Evolutionary conservation across 1,140 invertebrate genomes (phyloP).

Genomic region (Pristionchus pacificus): DNA sequence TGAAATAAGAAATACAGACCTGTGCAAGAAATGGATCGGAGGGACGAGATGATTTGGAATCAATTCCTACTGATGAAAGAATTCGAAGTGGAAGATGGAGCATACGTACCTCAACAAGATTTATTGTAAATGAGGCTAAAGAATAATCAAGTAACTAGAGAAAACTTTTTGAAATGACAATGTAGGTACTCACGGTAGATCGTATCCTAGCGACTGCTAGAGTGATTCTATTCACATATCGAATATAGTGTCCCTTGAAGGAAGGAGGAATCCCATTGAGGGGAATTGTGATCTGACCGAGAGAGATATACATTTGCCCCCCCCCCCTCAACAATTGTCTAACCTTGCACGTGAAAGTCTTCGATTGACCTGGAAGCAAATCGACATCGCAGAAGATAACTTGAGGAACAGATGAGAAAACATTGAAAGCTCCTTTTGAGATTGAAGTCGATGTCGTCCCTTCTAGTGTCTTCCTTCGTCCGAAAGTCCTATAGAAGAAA

Average conservation of each 20-base stretch:
- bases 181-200: conserved; percentile 24
- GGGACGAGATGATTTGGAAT: background rate
- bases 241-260: conserved; percentile 45
- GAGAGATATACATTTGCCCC: conserved; percentile 8
- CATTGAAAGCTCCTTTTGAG: conserved; percentile 38
- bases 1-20: background rate
- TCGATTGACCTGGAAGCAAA: conserved; percentile 35
- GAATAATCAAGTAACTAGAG: too few species aligned
- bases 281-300: conserved; percentile 29
- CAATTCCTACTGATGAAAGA: conserved; percentile 25
- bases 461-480: conserved; percentile 15
- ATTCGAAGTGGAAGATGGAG: conserved; percentile 9
- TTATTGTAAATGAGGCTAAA: background rate
- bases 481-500: conserved; percentile 20
- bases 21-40: conserved; percentile 23
- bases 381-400: conserved; percentile 50
- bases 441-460: conserved; percentile 39
- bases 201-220: conserved; percentile 42
- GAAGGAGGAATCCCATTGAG: conserved; percentile 24
- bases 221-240: conserved; percentile 47
- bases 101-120: background rate
- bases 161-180: too few species aligned
- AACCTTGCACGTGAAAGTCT: conserved; percentile 37
- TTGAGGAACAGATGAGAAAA: conserved; percentile 48
- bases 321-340: background rate